Base-by-base conservation (phyloP, 2,888 invertebrate genomes). In the Stenodema calcarata region DNA sequence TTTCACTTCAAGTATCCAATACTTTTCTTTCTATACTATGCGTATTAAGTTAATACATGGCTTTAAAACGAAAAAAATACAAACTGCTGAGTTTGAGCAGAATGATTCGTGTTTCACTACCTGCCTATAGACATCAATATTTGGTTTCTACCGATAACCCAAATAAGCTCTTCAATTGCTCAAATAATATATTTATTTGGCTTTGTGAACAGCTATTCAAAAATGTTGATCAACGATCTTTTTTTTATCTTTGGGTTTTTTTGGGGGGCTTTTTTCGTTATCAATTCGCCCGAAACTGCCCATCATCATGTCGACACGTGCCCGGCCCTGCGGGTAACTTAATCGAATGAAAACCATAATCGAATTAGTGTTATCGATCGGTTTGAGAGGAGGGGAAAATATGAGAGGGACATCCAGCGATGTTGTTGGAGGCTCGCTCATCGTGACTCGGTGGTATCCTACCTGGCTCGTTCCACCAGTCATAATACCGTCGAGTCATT, bases 361-460 rank as follows among this genome's bases (percentile, higher is more conserved):
- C 78, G 78, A 78, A 78, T 78, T 78, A 78, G 78, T 78, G 41
- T 78, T 78, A 78, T 78, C 78, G 78, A 78, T 78, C 41, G 23
- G 62, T 62, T n/a, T 18, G 23, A 23, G 62, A 62, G 62, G 62
- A 23, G 62, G 62, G 18, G 62, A 62, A 62, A 62, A 62, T 23
- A 62, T 62, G 62, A 62, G 62, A 11, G 62, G 23, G 62, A 62
- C 23, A 23, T 23, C 23, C 62, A 62, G 23, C 62, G 62, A 23
- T 62, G 62, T 23, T 11, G 62, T 23, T 18, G 23, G 62, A 23
- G 4, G 62, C 62, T 27, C 0, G 62, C 62, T 62, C 62, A 62
- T 62, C 62, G 62, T 62, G 62, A 62, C 62, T 62, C 23, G 23
- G 2, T 23, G 7, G 54, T 23, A 54, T 23, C 54, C 54, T 54